A percentile compares a stretch with the other conserved stretches of the same genome.
Conservation (phyloP, 2,113 vertebrate genomes). For the Epinephelus fuscoguttatus region DNA sequence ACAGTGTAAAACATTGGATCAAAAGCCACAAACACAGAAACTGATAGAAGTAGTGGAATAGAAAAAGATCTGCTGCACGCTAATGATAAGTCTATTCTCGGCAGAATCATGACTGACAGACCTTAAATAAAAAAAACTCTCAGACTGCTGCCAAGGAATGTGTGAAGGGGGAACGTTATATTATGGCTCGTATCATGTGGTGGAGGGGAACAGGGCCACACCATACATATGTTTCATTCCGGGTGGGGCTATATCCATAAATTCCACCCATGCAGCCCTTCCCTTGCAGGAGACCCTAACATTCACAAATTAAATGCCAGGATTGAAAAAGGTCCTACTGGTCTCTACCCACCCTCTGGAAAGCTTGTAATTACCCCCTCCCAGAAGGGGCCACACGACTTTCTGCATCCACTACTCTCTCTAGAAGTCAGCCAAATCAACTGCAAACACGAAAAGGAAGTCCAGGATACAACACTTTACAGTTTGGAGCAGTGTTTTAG, state of each 20-base stretch:
- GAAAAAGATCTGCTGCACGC: not conserved
- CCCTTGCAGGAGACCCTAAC: conserved; percentile 68
- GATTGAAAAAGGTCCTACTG: conserved; percentile 64
- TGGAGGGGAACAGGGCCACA: conserved; percentile 50
- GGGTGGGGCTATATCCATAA: conserved; percentile 75
- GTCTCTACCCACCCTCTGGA: conserved; percentile 64
- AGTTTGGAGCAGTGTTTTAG: not conserved
- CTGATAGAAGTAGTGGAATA: not conserved
- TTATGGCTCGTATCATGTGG: conserved; percentile 72
- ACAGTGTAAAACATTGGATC: conserved; percentile 9
- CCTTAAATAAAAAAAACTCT: conserved; percentile 40
- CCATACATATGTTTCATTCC: conserved; percentile 54
- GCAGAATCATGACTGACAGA: conserved; percentile 57
- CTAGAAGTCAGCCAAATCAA: conserved; percentile 21
- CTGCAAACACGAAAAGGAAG: conserved; percentile 44
- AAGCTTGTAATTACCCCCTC: conserved; percentile 76
- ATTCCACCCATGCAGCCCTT: conserved; percentile 72
- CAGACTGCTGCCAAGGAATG: conserved; percentile 63
- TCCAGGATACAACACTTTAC: conserved; percentile 10
- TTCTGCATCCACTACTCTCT: conserved; percentile 60
- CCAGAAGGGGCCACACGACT: conserved; percentile 47
- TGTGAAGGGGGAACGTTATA: conserved; percentile 65
- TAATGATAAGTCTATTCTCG: conserved; percentile 39
- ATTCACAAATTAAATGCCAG: conserved; percentile 75
- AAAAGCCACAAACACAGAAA: not conserved